These are phyloP conservation scores for Hyposmocoma kahamanoa DNA, from an alignment of 1,140 invertebrate species.

Conservation along the genomic window DNA sequence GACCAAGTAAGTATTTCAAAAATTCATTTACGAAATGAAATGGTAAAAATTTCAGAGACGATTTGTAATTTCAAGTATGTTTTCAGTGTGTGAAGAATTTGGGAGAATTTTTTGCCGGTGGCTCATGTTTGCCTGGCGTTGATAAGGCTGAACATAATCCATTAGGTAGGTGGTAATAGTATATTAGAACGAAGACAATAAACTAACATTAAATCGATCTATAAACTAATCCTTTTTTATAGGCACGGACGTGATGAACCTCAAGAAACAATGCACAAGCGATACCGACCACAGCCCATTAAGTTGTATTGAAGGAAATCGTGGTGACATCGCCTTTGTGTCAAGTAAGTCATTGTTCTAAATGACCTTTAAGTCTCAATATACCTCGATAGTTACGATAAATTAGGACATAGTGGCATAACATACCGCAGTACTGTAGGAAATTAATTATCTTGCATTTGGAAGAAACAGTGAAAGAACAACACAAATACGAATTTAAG, in stretches of 20 bases:
- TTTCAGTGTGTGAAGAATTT: conserved; percentile 53
- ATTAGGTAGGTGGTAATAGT: conserved; percentile 40
- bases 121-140: conserved; percentile 52
- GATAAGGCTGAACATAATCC: conserved; percentile 62
- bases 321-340: conserved; percentile 58
- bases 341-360: conserved; percentile 44
- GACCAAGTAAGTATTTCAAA: conserved; percentile 28
- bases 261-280: conserved; percentile 51
- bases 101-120: conserved; percentile 48
- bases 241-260: conserved; percentile 49
- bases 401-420: no score
- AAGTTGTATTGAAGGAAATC: conserved; percentile 49
- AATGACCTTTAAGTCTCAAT: no score
- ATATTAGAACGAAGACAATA: no score
- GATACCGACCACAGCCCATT: conserved; percentile 42
- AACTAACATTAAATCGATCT: no score
- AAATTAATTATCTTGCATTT: no score
- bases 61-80: background rate
- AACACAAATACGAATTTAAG: no score
- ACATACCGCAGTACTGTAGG: no score
- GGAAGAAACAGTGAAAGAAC: no score
- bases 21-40: background rate
- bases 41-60: background rate
- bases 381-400: no score
- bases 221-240: conserved; percentile 1